Evolutionary conservation across 2,888 invertebrate species (phyloP).

Genomic region (Drosophila eohydei): DNA sequence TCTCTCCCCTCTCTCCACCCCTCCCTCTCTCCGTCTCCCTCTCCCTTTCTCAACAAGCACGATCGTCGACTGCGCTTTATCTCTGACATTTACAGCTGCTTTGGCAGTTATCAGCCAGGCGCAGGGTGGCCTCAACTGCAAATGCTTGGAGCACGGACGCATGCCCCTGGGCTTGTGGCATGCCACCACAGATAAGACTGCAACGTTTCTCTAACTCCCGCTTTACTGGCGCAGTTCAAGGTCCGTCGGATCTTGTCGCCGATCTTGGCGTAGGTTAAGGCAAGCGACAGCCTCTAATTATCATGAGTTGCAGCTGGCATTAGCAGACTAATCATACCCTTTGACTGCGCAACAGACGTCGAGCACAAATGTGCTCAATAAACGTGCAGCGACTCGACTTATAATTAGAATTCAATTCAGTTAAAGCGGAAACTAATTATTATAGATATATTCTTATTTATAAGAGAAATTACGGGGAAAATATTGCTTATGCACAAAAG

Average conservation of each 20-base stretch:
- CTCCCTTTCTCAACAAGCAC: not conserved
- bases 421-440: not conserved
- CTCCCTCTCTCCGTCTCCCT: not conserved
- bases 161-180: slow-evolving; percentile 7
- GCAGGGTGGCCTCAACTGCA: not conserved
- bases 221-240: slow-evolving; percentile 18
- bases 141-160: not conserved
- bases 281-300: slow-evolving; percentile 6
- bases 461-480: not conserved
- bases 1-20: not conserved
- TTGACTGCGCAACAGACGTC: not conserved
- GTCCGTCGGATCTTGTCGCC: slow-evolving; percentile 15
- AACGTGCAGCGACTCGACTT: not conserved
- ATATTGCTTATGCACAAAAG: not conserved
- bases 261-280: slow-evolving; percentile 34
- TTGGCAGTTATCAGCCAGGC: slow-evolving; percentile 18
- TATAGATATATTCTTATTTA: not conserved
- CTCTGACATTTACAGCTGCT: slow-evolving; percentile 9
- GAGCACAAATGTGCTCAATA: not conserved
- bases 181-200: slow-evolving; percentile 16
- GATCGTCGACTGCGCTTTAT: slow-evolving; percentile 24
- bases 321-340: slow-evolving; percentile 14
- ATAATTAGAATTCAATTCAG: not conserved
- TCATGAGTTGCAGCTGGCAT: not conserved
- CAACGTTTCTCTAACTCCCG: not conserved